These are phyloP conservation scores for Lanius ludovicianus DNA, from an alignment of 2,113 vertebrate species.

Conservation along the genomic window DNA sequence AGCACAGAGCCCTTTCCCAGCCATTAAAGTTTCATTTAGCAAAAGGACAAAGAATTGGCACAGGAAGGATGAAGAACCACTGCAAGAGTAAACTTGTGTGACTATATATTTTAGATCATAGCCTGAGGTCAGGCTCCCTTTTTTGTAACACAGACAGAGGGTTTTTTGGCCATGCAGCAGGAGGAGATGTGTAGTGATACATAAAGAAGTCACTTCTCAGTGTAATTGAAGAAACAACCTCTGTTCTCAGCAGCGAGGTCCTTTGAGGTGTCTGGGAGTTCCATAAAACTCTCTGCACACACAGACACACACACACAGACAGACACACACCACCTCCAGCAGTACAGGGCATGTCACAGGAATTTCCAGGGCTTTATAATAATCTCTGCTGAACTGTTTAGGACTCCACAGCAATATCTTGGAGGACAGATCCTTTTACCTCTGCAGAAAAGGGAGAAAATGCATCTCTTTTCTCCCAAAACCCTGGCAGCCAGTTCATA, in stretches of 20 bases:
- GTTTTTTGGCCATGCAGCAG: constrained; percentile 27
- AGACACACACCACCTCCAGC: neutral
- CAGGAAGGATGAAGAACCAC: constrained; percentile 32
- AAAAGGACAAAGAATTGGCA: constrained; percentile 14
- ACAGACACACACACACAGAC: neutral
- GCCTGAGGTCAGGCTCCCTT: constrained; percentile 42
- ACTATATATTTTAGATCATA: constrained; percentile 36
- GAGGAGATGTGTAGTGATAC: constrained; percentile 27
- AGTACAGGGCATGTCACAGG: neutral
- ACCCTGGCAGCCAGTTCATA: rapidly evolving
- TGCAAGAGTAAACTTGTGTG: constrained; percentile 20
- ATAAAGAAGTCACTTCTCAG: constrained; percentile 33
- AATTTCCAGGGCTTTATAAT: neutral
- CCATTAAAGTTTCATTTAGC: constrained; percentile 47
- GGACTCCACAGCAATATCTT: neutral
- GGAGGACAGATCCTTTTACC: neutral
- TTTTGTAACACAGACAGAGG: constrained; percentile 5
- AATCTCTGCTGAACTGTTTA: neutral
- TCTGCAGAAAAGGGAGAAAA: neutral
- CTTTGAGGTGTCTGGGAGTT: neutral
- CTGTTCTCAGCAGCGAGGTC: neutral
- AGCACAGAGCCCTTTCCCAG: constrained; percentile 47
- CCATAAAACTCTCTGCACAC: neutral
- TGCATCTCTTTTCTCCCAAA: neutral
- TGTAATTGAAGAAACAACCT: constrained; percentile 52